Conservation (phyloP, 2,797 vertebrate genomes). For the Manis crassicaudata region DNA sequence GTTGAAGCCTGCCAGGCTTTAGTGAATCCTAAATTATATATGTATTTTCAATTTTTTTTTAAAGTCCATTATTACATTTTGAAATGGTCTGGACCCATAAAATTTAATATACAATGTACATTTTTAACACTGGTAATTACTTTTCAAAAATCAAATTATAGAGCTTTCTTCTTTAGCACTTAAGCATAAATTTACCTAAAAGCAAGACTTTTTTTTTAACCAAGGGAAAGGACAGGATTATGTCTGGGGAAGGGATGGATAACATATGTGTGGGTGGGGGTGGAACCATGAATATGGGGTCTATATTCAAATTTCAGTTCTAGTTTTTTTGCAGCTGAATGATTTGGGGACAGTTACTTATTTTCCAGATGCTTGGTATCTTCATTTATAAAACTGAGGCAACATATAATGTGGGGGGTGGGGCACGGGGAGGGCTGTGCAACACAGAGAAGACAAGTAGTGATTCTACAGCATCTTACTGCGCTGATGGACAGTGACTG, state of each 20-base stretch:
- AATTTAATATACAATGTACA: not conserved
- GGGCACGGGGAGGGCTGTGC: too few relatives aligned
- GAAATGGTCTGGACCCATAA: not conserved
- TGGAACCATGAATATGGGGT: not conserved
- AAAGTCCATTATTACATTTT: not conserved
- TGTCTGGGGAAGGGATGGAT: accelerated
- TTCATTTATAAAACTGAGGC: not conserved
- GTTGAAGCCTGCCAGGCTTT: not conserved
- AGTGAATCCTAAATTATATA: not conserved
- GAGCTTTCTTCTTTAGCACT: not conserved
- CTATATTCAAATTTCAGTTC: not conserved
- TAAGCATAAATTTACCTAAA: not conserved
- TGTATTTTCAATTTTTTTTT: not conserved
- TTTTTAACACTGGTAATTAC: not conserved
- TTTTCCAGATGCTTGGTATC: not conserved
- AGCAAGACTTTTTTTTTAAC: not conserved
- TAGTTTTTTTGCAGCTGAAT: not conserved
- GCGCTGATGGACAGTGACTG: too few relatives aligned
- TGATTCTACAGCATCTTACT: too few relatives aligned
- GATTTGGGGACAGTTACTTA: not conserved
- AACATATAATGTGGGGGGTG: not conserved
- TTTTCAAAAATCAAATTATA: constrained; percentile 18
- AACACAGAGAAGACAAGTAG: too few relatives aligned
- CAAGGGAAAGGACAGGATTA: not conserved
- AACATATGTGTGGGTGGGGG: not conserved